Percentiles rank a stretch among this genome's conserved stretches.
Conservation (phyloP, 1,140 invertebrate species). For the Pygmarrhopalites habei region DNA sequence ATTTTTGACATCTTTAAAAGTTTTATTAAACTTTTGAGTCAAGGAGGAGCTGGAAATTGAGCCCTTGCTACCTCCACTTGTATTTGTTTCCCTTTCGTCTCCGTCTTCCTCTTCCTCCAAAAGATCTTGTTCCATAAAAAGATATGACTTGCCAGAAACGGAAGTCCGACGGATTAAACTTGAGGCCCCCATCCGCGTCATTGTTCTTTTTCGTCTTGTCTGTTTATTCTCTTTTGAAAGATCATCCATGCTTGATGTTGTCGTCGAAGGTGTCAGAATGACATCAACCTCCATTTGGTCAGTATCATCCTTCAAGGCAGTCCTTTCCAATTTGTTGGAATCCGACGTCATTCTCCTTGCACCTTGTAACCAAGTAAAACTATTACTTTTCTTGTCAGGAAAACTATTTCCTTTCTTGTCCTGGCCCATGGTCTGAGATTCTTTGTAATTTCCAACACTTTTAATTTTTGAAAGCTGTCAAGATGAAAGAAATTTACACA, state of each 20-base stretch:
- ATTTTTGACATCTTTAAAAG: constrained; percentile 52
- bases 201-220: constrained; percentile 1
- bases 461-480: too few species aligned
- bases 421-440: too few species aligned
- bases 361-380: constrained; percentile 37
- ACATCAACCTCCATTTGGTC: background rate
- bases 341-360: background rate
- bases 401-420: too few species aligned
- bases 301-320: background rate
- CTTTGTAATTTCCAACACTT: too few species aligned
- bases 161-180: constrained; percentile 12
- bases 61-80: constrained; percentile 43
- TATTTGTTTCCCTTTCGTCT: constrained; percentile 42
- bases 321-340: background rate
- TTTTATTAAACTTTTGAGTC: constrained; percentile 48
- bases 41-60: constrained; percentile 14
- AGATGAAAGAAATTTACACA: too few species aligned
- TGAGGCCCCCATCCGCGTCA: constrained; percentile 1
- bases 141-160: constrained; percentile 2
- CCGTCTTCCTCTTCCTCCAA: constrained; percentile 6
- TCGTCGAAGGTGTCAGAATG: background rate
- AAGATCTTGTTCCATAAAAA: constrained; percentile 11
- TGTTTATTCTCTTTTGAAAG: background rate
- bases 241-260: background rate
- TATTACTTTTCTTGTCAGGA: constrained; percentile 38